phyloP scores from a whole-genome alignment of 2,888 invertebrate genomes.

The Polydrusus tereticollis region DNA sequence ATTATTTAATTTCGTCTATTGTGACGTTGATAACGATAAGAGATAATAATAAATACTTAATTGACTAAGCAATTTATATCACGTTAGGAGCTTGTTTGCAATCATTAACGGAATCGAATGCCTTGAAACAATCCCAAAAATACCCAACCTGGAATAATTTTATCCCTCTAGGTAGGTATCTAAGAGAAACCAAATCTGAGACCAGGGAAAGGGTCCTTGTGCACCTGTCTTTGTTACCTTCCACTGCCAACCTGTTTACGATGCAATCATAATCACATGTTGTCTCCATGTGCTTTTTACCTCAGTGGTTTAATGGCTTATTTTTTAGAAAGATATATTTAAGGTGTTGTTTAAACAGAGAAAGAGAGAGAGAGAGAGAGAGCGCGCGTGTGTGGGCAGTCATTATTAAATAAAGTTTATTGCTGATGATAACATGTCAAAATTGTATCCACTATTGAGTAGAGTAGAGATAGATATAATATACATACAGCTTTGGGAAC shows the following conservation, averaged over 20 bases:
- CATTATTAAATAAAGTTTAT: too few relatives aligned
- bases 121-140: background rate
- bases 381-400: too few relatives aligned
- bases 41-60: background rate
- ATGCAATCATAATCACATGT: background rate
- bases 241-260: background rate
- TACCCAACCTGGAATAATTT: too few relatives aligned
- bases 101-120: background rate
- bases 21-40: constrained; percentile 1
- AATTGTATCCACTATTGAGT: too few relatives aligned
- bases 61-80: background rate
- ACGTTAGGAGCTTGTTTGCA: background rate
- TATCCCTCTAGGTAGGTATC: too few relatives aligned
- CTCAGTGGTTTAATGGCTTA: background rate
- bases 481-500: too few relatives aligned
- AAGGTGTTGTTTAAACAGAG: too few relatives aligned
- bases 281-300: background rate
- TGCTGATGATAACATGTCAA: too few relatives aligned
- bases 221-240: constrained; percentile 7
- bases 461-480: too few relatives aligned
- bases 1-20: background rate
- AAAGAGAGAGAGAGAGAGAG: too few relatives aligned
- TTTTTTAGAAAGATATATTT: background rate
- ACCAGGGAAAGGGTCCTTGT: background rate
- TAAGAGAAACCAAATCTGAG: background rate